These are phyloP conservation scores for Clarias fuscus DNA, from an alignment of 2,797 vertebrate genomes.

Conservation along the genomic window DNA sequence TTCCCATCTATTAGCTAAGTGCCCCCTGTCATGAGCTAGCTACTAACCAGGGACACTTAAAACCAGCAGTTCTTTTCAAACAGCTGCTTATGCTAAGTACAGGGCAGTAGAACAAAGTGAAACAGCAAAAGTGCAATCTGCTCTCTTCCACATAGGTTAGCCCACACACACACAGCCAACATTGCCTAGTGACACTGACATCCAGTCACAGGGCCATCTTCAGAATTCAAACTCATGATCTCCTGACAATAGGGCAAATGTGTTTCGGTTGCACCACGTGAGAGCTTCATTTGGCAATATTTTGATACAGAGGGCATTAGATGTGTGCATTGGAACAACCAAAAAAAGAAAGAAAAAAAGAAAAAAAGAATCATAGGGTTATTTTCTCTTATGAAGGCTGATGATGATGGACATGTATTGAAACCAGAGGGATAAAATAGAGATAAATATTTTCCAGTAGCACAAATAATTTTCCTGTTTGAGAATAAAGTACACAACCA, in stretches of 20 bases:
- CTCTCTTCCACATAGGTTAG: too few species aligned
- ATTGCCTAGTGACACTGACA: background rate
- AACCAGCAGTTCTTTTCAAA: too few species aligned
- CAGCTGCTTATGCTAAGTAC: too few species aligned
- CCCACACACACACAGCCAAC: background rate
- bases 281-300: background rate
- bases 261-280: background rate
- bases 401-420: background rate
- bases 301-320: background rate
- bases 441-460: background rate
- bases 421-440: background rate
- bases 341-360: background rate
- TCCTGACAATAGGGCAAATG: background rate
- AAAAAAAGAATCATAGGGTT: background rate
- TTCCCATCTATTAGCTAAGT: too few species aligned
- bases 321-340: background rate
- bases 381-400: too few species aligned
- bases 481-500: background rate
- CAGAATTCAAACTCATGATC: background rate
- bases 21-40: too few species aligned
- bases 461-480: background rate
- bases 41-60: too few species aligned
- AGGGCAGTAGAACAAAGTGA: too few species aligned
- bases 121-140: too few species aligned
- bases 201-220: background rate